Conservation (phyloP, 2,113 vertebrate species). For the Mesocricetus auratus region DNA sequence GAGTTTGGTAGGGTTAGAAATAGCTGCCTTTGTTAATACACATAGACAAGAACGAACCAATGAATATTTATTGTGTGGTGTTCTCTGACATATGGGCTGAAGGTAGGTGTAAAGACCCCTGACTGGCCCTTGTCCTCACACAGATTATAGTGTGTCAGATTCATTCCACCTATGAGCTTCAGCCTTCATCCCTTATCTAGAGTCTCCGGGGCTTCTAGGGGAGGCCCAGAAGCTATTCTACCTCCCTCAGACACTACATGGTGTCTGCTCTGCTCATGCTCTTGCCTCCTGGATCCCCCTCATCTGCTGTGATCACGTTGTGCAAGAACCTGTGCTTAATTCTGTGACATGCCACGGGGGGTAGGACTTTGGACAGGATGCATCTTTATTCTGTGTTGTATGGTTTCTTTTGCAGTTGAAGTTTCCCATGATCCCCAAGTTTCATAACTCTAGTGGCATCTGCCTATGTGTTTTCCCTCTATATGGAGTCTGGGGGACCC, state of each 20-base stretch:
- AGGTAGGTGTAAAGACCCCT: too few relatives aligned
- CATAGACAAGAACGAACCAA: not conserved
- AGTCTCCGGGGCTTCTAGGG: not conserved
- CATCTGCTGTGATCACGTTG: not conserved
- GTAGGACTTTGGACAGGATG: not conserved
- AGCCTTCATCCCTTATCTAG: not conserved
- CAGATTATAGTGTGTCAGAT: accelerated
- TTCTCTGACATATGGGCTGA: not conserved
- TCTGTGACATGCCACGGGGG: accelerated
- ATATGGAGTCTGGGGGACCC: not conserved
- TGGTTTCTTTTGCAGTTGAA: too few relatives aligned
- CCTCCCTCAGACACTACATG: not conserved
- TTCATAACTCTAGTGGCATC: not conserved
- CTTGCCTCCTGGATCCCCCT: not conserved
- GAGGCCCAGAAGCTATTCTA: not conserved
- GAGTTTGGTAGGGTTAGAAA: not conserved
- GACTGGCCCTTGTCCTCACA: not conserved
- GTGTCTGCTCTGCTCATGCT: too few relatives aligned
- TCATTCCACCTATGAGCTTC: not conserved
- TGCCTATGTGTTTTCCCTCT: not conserved
- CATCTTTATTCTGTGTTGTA: not conserved
- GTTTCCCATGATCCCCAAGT: not conserved
- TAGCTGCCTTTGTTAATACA: not conserved
- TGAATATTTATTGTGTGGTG: not conserved
- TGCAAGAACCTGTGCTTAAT: not conserved